Percentiles rank a stretch among this genome's conserved stretches.
These are phyloP conservation scores for Nasonia vitripennis DNA, from an alignment of 1,140 invertebrate genomes.

Conservation along the genomic window DNA sequence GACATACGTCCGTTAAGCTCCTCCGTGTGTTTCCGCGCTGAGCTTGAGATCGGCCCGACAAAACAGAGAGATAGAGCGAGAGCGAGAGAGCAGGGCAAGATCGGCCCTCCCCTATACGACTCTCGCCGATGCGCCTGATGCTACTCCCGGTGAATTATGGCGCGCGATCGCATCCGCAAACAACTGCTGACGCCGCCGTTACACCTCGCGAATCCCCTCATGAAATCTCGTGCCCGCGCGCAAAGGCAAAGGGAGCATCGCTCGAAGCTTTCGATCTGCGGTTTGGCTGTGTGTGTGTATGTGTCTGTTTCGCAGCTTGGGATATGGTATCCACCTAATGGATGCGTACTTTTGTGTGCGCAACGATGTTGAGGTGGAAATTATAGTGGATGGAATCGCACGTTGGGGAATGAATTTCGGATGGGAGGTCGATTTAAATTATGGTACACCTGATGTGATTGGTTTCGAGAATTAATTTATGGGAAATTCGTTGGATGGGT, in stretches of 20 bases:
- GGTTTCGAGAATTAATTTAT: too few relatives aligned
- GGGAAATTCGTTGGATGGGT: too few relatives aligned
- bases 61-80: neutral
- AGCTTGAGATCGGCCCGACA: constrained; percentile 25
- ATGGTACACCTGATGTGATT: too few relatives aligned
- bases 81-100: neutral
- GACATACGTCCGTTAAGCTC: constrained; percentile 61
- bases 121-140: neutral
- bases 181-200: neutral
- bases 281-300: neutral
- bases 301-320: neutral
- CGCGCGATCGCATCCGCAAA: constrained; percentile 25
- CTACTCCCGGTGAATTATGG: neutral
- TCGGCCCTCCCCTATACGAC: neutral
- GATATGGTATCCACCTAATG: too few relatives aligned
- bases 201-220: neutral
- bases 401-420: too few relatives aligned
- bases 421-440: too few relatives aligned
- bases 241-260: neutral
- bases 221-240: neutral
- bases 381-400: too few relatives aligned
- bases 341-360: neutral
- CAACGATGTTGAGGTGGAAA: too few relatives aligned
- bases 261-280: neutral
- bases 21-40: constrained; percentile 50